Base-by-base conservation (phyloP, 2,113 vertebrate species). In the Dasypus novemcinctus region DNA sequence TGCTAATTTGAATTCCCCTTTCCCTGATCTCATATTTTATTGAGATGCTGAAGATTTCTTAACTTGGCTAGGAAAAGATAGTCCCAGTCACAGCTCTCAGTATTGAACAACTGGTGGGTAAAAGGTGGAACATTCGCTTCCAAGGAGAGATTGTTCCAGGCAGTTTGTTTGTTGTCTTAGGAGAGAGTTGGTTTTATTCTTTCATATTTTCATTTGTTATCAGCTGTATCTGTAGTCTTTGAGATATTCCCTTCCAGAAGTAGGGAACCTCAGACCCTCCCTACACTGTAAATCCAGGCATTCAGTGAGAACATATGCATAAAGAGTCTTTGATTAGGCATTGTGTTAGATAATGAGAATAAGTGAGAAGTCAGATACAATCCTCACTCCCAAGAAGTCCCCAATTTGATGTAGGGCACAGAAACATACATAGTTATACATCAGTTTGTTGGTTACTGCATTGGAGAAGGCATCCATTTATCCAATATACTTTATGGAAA, bases 1-100 rank as follows among this genome's bases (percentile, higher is more conserved):
- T 93, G 15, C 23, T 96, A 81, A 94, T 95, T 83, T 82, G 76
- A 94, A 96, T 95, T 90, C 18, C 25, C 66, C 61, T 93, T 38
- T 84, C 31, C 46, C 38, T 83, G 61, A 69, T 93, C 90, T 92
- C 54, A 84, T 7, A 57, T 29, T 78, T 92, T 84, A 92, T 76
- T 27, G 33, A 92, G 84, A 90, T 87, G 23, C 21, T 95, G 33
- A 15, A 46, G 27, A 96, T 92, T 75, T 83, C 59, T 91, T 93
- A 90, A 69, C 75, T 68, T 95, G 69, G 43, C 59, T 49, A 54
- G 43, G 21, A 75, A 92, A 90, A 93, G 87, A 79, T 57, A 75
- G 59, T 85, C 31, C 59, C 9, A 74, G 43, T 13, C 59, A 74
- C 12, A 41, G 29, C 57, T 76, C 54, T 89, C 82, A 75, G 5